A percentile compares a stretch with the other conserved stretches of the same genome.
Evolutionary conservation across 2,113 vertebrate species (phyloP).

Genomic region (Mola mola): DNA sequence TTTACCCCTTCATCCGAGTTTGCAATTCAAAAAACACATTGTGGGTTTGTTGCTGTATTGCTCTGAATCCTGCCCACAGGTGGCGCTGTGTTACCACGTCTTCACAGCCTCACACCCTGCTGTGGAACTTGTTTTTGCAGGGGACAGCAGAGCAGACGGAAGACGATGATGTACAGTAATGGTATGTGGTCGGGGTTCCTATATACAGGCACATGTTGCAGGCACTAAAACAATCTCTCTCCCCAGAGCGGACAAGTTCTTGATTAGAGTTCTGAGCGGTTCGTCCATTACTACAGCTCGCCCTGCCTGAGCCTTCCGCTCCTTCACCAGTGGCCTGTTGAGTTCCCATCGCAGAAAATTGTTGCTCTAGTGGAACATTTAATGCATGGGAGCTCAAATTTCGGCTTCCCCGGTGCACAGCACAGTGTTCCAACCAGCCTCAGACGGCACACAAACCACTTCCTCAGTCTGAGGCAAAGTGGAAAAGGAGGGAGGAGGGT

Average conservation of each 20-base stretch:
- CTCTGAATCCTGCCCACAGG: conserved; percentile 30
- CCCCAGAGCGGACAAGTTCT: conserved; percentile 14
- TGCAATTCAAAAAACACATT: too few species aligned
- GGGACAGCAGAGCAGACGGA: neutral
- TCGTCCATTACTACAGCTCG: neutral
- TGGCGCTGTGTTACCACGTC: conserved; percentile 43
- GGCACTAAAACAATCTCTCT: conserved; percentile 8
- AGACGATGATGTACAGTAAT: conserved; percentile 2
- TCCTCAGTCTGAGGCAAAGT: conserved; percentile 66
- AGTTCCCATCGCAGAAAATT: conserved; percentile 75
- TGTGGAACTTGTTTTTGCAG: too few species aligned
- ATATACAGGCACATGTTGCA: neutral
- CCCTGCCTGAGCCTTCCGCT: conserved; percentile 12
- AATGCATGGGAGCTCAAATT: conserved; percentile 76
- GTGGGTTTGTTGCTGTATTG: too few species aligned
- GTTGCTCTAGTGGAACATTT: conserved; percentile 83
- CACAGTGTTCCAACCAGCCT: conserved; percentile 67
- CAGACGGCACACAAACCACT: conserved; percentile 80
- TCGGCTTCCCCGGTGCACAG: conserved; percentile 66
- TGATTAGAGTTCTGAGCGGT: conserved; percentile 27
- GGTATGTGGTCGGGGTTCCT: conserved; percentile 21
- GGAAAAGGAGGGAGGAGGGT: conserved; percentile 29
- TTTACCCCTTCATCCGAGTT: too few species aligned
- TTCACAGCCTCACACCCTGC: neutral
- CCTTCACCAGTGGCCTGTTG: conserved; percentile 48